These are phyloP conservation scores for Biston betularia DNA, from an alignment of 2,888 invertebrate genomes.

Conservation along the genomic window DNA sequence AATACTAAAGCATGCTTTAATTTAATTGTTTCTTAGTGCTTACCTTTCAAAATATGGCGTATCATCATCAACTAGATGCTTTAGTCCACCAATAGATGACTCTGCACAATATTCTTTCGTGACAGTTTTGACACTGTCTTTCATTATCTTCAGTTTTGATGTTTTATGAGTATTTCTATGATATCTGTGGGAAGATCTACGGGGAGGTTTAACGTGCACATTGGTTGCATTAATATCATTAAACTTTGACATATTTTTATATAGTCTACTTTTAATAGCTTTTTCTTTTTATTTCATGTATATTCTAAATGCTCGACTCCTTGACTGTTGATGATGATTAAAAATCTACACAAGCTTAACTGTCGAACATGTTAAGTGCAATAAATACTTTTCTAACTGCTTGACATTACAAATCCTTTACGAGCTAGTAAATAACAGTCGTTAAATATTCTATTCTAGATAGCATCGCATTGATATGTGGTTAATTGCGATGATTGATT, in stretches of 20 bases:
- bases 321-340: background rate
- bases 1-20: no score
- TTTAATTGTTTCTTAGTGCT: constrained; percentile 9
- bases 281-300: background rate
- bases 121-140: constrained; percentile 66
- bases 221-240: constrained; percentile 4
- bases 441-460: constrained; percentile 78
- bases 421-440: constrained; percentile 54
- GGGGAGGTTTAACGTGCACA: constrained; percentile 4
- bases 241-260: constrained; percentile 4
- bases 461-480: constrained; percentile 69
- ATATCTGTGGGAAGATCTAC: constrained; percentile 30
- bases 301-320: no score
- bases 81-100: constrained; percentile 80
- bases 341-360: constrained; percentile 1
- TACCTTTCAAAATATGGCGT: constrained; percentile 76
- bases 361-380: constrained; percentile 6
- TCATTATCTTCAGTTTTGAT: constrained; percentile 57
- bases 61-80: constrained; percentile 73
- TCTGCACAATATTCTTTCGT: constrained; percentile 77
- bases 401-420: constrained; percentile 29
- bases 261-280: background rate
- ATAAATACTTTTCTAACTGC: constrained; percentile 20
- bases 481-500: constrained; percentile 79
- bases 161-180: constrained; percentile 47